Percentiles rank a stretch among this genome's conserved stretches.
Conservation (phyloP, 2,113 vertebrate species). For the Apus apus region DNA sequence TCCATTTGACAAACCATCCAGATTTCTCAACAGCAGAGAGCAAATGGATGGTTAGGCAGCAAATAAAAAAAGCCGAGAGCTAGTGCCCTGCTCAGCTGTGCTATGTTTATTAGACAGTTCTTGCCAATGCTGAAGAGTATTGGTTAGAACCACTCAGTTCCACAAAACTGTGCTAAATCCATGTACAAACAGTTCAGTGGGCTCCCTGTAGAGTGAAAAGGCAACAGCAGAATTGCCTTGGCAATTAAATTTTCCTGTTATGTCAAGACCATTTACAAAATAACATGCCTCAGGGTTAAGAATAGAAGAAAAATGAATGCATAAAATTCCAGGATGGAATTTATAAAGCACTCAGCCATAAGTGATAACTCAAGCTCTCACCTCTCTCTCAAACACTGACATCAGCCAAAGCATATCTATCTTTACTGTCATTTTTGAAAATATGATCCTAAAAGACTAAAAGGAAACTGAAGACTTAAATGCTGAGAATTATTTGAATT, state of each 20-base stretch:
- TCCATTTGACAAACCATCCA: background rate
- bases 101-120: background rate
- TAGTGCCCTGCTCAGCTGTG: background rate
- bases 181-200: background rate
- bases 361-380: background rate
- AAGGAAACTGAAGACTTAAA: background rate
- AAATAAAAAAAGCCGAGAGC: background rate
- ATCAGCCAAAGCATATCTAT: background rate
- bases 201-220: background rate
- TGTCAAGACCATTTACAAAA: background rate
- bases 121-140: background rate
- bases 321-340: background rate
- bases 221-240: background rate
- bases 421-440: background rate
- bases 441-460: background rate
- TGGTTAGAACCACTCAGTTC: background rate
- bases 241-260: background rate
- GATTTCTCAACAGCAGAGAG: background rate
- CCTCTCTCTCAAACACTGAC: background rate
- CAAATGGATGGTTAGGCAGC: background rate
- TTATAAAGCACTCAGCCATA: background rate
- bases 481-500: background rate
- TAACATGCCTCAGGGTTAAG: background rate
- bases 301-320: background rate
- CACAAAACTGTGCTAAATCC: background rate